These are phyloP conservation scores for Schizothorax lantsangensis DNA, from an alignment of 2,797 vertebrate genomes.

Conservation along the genomic window DNA sequence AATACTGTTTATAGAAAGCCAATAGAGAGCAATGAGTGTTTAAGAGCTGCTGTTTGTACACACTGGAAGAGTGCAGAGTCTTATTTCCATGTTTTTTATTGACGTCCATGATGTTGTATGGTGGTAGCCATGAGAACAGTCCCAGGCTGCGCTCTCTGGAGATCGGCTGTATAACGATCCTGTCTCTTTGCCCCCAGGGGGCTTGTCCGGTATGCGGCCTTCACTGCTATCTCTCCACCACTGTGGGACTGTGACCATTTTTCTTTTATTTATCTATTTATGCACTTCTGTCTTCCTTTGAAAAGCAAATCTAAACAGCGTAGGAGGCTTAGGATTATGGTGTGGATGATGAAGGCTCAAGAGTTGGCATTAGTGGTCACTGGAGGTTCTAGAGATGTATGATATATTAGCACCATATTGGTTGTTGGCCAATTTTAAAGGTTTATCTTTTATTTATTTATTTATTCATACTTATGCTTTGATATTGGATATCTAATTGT, in stretches of 20 bases:
- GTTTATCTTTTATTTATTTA: not conserved
- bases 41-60: slow-evolving; percentile 27
- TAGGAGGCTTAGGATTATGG: slow-evolving; percentile 7
- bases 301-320: slow-evolving; percentile 45
- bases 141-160: slow-evolving; percentile 58
- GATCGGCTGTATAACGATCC: slow-evolving; percentile 57
- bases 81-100: slow-evolving; percentile 45
- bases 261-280: slow-evolving; percentile 57
- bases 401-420: not conserved
- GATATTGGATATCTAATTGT: not conserved
- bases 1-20: slow-evolving; percentile 24
- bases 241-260: slow-evolving; percentile 58
- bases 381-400: not conserved
- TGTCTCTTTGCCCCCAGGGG: slow-evolving; percentile 57
- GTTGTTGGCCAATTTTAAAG: not conserved
- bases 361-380: not conserved
- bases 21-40: not conserved
- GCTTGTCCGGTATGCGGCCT: slow-evolving; percentile 64
- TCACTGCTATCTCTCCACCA: slow-evolving; percentile 55
- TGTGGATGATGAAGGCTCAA: not conserved
- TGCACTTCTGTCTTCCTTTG: slow-evolving; percentile 48
- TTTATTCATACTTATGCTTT: not conserved
- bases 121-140: slow-evolving; percentile 62
- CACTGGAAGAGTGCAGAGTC: slow-evolving; percentile 3
- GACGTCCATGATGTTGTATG: slow-evolving; percentile 41